Percentiles rank a stretch among this genome's conserved stretches.
Conservation (phyloP, 2,888 invertebrate genomes). For the Lypha dubia region DNA sequence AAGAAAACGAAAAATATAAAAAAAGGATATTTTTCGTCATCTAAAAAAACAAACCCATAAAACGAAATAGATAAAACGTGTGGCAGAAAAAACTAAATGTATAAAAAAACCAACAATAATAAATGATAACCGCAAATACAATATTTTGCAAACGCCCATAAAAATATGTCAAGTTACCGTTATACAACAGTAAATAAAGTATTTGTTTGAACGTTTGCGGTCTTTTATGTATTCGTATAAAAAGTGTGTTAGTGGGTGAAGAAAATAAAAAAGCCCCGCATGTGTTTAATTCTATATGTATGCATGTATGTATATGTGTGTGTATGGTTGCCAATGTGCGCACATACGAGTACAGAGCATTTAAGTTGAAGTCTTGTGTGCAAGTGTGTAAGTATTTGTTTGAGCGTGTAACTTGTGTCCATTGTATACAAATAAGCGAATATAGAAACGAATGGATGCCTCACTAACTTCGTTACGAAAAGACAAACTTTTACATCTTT, state of each 20-base stretch:
- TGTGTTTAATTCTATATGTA: background rate
- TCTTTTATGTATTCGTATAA: background rate
- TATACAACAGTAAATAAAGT: slow-evolving; percentile 42
- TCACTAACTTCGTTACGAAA: slow-evolving; percentile 45
- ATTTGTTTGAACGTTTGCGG: background rate
- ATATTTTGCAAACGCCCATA: slow-evolving; percentile 62
- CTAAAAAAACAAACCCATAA: no score
- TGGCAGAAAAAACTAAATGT: background rate
- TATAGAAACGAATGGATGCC: slow-evolving; percentile 53
- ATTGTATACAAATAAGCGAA: slow-evolving; percentile 38
- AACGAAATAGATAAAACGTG: background rate
- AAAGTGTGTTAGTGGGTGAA: background rate
- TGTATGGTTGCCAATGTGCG: background rate
- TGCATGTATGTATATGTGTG: background rate
- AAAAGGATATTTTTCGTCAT: slow-evolving; percentile 11
- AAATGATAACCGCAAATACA: slow-evolving; percentile 57
- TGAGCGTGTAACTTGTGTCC: slow-evolving; percentile 50
- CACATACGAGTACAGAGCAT: no score
- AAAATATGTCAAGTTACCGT: slow-evolving; percentile 63
- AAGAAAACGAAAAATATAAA: slow-evolving; percentile 2
- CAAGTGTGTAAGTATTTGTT: background rate
- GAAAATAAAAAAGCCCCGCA: background rate
- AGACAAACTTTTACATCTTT: slow-evolving; percentile 6
- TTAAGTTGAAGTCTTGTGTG: no score
- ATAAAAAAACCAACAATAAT: slow-evolving; percentile 49